These are phyloP conservation scores for Apistogramma diplotaenia DNA, from an alignment of 2,113 vertebrate species.

Conservation along the genomic window DNA sequence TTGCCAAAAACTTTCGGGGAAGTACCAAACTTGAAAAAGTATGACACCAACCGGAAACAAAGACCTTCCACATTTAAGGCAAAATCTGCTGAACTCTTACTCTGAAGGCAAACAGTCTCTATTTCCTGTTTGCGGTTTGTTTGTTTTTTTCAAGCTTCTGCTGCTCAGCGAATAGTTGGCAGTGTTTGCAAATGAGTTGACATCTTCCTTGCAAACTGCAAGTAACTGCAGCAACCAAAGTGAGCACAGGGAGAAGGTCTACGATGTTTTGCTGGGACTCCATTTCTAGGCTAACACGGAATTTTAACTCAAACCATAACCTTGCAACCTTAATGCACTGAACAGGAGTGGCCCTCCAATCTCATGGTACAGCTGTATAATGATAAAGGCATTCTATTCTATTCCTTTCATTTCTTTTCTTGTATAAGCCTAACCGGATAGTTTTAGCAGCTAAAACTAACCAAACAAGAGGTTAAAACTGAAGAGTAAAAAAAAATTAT, in stretches of 20 bases:
- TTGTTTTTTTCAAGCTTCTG: neutral
- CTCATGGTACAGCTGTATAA: no score
- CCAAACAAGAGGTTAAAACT: fast-evolving
- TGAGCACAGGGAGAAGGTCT: neutral
- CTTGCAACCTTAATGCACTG: no score
- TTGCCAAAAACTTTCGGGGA: neutral
- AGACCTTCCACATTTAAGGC: neutral
- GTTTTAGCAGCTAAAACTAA: neutral
- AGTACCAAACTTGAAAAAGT: no score
- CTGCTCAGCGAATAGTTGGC: neutral
- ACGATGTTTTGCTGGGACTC: neutral
- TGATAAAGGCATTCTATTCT: no score
- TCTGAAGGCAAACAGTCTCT: neutral
- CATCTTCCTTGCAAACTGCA: neutral
- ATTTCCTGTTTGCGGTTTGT: neutral
- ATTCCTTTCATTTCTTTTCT: no score
- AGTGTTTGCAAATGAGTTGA: neutral
- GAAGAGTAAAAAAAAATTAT: neutral
- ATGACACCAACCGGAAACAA: no score
- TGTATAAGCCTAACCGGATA: neutral
- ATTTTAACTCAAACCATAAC: neutral
- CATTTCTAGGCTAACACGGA: neutral
- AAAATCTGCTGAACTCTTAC: neutral
- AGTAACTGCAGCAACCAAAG: neutral
- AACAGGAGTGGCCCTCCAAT: no score